These are phyloP conservation scores for Nannobrachium achirus DNA, from an alignment of 2,113 vertebrate genomes.

Conservation along the genomic window DNA sequence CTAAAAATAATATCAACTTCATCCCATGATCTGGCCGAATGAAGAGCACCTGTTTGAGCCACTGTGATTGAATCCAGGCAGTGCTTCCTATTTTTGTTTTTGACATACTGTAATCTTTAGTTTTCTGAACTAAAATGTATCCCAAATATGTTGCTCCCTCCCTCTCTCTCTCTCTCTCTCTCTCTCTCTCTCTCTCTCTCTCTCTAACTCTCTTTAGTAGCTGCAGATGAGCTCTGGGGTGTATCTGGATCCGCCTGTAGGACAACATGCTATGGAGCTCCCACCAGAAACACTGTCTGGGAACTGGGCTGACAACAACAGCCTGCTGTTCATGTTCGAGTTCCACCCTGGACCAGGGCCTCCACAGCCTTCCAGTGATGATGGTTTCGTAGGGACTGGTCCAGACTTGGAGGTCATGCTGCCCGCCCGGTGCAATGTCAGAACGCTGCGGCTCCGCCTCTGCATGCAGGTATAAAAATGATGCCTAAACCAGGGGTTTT, in stretches of 20 bases:
- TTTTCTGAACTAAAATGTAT: too few relatives aligned
- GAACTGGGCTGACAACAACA: constrained; percentile 53
- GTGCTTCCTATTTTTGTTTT: too few relatives aligned
- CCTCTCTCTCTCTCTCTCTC: too few relatives aligned
- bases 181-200: too few relatives aligned
- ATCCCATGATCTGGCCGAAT: too few relatives aligned
- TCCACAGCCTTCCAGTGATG: neutral
- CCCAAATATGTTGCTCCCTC: neutral
- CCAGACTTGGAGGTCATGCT: constrained; percentile 62
- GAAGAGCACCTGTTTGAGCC: too few relatives aligned
- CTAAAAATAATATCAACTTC: too few relatives aligned
- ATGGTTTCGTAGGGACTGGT: neutral
- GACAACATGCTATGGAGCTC: neutral
- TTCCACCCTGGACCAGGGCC: constrained; percentile 38
- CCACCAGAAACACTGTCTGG: neutral
- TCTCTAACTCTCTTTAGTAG: too few relatives aligned
- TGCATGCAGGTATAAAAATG: constrained; percentile 67
- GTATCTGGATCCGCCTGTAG: neutral
- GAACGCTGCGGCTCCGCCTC: constrained; percentile 75
- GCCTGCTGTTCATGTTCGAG: constrained; percentile 72
- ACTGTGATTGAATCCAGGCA: too few relatives aligned
- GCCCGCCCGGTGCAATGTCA: constrained; percentile 72
- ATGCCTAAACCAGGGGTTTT: neutral
- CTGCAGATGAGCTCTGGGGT: constrained; percentile 46
- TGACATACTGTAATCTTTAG: too few relatives aligned